Percentiles rank a stretch among this genome's conserved stretches.
Conservation (phyloP, 2,797 vertebrate genomes). For the Enteromius unitaeniatus region DNA sequence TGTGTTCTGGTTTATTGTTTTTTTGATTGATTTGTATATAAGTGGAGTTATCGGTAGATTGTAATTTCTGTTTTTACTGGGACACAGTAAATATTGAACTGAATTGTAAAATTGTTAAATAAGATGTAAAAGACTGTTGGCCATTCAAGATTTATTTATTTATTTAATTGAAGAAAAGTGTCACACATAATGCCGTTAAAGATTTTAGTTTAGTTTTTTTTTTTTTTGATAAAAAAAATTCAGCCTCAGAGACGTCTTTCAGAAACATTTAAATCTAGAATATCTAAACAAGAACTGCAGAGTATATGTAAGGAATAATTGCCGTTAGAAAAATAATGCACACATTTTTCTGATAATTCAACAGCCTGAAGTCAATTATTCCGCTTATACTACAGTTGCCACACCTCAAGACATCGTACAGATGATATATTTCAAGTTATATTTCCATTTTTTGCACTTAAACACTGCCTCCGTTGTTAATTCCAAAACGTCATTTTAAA, state of each 20-base stretch:
- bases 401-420: no score
- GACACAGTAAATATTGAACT: not conserved
- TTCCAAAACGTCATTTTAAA: no score
- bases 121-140: not conserved
- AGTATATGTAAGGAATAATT: not conserved
- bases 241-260: not conserved
- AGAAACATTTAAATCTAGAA: not conserved
- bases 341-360: no score
- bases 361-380: no score
- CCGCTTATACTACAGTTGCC: no score
- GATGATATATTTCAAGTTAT: no score
- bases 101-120: not conserved
- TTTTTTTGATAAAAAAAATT: not conserved
- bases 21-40: slow-evolving; percentile 15
- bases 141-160: not conserved
- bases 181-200: not conserved
- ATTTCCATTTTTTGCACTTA: no score
- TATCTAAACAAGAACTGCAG: not conserved
- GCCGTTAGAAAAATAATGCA: no score
- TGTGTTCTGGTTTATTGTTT: not conserved
- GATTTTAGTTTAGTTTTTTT: not conserved
- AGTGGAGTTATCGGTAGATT: not conserved
- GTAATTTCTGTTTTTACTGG: not conserved
- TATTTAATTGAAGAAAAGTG: not conserved
- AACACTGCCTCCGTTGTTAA: no score